phyloP scores from a whole-genome alignment of 2,797 vertebrate genomes.

The Oceanodroma leucorhoa region DNA sequence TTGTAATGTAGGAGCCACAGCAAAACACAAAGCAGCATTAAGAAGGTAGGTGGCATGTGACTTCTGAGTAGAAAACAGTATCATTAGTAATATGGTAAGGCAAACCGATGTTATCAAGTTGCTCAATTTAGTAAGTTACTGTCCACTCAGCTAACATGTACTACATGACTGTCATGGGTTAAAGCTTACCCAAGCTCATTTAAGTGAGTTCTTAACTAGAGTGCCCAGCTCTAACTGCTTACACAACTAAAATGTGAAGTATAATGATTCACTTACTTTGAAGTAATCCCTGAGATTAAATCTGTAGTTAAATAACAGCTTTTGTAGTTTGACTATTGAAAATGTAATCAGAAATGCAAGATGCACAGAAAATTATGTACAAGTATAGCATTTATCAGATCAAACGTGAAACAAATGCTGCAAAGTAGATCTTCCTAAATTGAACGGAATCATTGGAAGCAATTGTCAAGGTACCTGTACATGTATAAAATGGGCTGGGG shows the following conservation, averaged over 20 bases:
- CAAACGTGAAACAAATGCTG: not conserved
- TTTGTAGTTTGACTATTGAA: not conserved
- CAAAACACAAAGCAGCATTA: not conserved
- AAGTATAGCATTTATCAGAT: not conserved
- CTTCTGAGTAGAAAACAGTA: not conserved
- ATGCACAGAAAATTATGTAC: not conserved
- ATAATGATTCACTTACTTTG: not conserved
- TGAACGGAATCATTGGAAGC: not conserved
- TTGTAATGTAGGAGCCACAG: not conserved
- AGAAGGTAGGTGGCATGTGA: not conserved
- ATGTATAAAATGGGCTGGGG: not conserved
- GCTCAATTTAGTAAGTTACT: not conserved
- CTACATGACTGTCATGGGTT: not conserved
- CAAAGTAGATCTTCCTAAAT: not conserved
- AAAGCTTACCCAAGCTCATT: not conserved
- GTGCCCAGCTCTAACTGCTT: not conserved
- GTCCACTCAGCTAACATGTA: not conserved
- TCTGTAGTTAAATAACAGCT: not conserved
- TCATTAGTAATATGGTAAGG: not conserved
- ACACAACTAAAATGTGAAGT: not conserved
- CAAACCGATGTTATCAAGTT: not conserved
- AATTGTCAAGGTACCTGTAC: not conserved
- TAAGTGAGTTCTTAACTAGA: not conserved
- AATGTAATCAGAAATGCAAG: not conserved
- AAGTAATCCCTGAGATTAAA: not conserved